These are phyloP conservation scores for Spheniscus humboldti DNA, from an alignment of 2,797 vertebrate species.

Conservation along the genomic window DNA sequence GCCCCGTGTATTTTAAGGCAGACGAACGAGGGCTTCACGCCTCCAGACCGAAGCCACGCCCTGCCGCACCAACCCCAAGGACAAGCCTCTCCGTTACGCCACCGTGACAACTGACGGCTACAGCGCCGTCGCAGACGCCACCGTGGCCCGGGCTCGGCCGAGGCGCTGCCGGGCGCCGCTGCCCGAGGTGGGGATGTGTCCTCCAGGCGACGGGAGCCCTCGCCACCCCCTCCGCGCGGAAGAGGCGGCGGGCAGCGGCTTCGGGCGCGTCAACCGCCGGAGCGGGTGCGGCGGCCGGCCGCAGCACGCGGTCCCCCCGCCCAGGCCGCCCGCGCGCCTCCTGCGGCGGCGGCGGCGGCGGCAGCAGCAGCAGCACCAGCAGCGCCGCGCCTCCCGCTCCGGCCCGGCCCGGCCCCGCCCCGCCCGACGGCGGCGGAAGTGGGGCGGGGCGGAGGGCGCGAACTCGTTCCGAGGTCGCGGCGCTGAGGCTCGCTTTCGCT, in stretches of 20 bases:
- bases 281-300: too few species aligned
- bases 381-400: not conserved
- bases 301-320: not conserved
- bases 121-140: not conserved
- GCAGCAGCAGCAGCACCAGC: too few species aligned
- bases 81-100: not conserved
- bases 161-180: not conserved
- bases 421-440: not conserved
- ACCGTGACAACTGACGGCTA: accelerated
- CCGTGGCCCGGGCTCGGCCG: not conserved
- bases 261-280: not conserved
- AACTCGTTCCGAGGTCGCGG: not conserved
- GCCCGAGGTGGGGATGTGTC: too few species aligned
- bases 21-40: not conserved
- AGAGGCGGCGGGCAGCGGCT: not conserved
- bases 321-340: too few species aligned
- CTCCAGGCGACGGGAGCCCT: not conserved
- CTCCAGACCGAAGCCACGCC: not conserved
- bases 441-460: accelerated
- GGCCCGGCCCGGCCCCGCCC: too few species aligned
- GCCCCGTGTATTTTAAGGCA: too few species aligned
- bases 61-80: not conserved
- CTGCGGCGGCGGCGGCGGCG: too few species aligned
- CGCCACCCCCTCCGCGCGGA: too few species aligned
- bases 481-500: not conserved